Evolutionary conservation across 1,140 invertebrate genomes (phyloP), one percentile per base, ranked within the genome.

Genomic region (Apis florea): DNA sequence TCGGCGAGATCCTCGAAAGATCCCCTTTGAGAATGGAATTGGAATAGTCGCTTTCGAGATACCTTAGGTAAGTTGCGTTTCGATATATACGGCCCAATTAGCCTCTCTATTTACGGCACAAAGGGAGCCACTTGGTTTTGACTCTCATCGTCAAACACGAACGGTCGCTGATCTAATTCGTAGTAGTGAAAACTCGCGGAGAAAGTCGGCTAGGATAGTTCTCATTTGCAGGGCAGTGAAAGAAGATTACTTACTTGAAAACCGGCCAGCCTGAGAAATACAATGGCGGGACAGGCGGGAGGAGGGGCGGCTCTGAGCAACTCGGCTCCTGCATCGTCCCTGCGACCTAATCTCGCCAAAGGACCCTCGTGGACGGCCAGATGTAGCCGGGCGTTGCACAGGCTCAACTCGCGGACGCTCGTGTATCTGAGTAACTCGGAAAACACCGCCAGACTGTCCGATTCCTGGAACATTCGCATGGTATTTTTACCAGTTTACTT

Each of bases 201-300:
- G 17, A 24, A 40, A 73, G 51, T 17, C 11, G 19, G 21, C 9
- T 21, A 11, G 51, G 5, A 40, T 40, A 31, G 21, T 15, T 74
- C 51, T 74, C 70, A 51, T 21, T 17, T 11, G 6, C 21, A 13
- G 31, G 9, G 49, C 12, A 2, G 10, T 1, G 12, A 82, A 77
- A 82, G 73, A 70, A 58, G 80, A 82, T 85, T 73, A 89, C 91
- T 89, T 84, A 94, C 92, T 88, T 94, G 94, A 85, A 94, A 94
- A 68, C 94, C 93, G 56, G 94, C 93, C 58, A 94, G 89, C 51
- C 94, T 91, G n/a, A 94, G 92, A 82, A 94, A 94, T 19, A 94
- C 92, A 53, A 94, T 91, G 21, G 90, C 89, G 12, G 92, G 90
- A 40, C 91, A 93, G 15, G 87, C 83, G 47, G 92, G 90, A 40